Percentiles rank a stretch among this genome's conserved stretches.
phyloP scores from a whole-genome alignment of 2,113 vertebrate species.

The Sprattus sprattus region DNA sequence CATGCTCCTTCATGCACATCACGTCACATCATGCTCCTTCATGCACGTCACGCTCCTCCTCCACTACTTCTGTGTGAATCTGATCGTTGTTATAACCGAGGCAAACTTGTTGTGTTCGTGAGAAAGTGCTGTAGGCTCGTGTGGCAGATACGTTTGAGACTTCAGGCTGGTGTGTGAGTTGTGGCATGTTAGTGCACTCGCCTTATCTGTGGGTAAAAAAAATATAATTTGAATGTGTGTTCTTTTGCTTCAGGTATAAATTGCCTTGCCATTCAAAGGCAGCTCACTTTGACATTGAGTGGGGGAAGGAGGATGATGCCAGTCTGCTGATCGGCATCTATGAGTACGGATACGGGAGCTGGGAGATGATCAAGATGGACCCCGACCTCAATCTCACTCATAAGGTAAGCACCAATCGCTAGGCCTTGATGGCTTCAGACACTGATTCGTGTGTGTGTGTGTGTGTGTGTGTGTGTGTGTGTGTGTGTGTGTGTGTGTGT shows the following conservation, averaged over 20 bases:
- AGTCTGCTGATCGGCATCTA: slow-evolving; percentile 97
- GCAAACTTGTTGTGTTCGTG: neutral
- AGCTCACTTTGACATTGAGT: slow-evolving; percentile 97
- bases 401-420: slow-evolving; percentile 74
- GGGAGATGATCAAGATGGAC: slow-evolving; percentile 99
- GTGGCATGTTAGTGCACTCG: neutral
- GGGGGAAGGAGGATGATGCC: slow-evolving; percentile 96
- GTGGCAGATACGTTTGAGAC: neutral
- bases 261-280: slow-evolving; percentile 94
- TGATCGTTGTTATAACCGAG: neutral
- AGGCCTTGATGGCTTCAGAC: neutral
- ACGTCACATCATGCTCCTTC: neutral
- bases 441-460: neutral
- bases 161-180: neutral
- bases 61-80: too few relatives aligned
- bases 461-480: neutral
- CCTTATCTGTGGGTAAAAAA: too few relatives aligned
- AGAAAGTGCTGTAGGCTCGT: too few relatives aligned
- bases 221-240: neutral
- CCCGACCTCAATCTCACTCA: slow-evolving; percentile 97
- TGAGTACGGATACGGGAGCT: slow-evolving; percentile 97
- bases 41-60: neutral
- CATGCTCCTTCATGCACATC: too few relatives aligned
- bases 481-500: neutral
- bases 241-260: slow-evolving; percentile 77